phyloP scores from a whole-genome alignment of 2,113 vertebrate species.

The Formicarius rufipectus region DNA sequence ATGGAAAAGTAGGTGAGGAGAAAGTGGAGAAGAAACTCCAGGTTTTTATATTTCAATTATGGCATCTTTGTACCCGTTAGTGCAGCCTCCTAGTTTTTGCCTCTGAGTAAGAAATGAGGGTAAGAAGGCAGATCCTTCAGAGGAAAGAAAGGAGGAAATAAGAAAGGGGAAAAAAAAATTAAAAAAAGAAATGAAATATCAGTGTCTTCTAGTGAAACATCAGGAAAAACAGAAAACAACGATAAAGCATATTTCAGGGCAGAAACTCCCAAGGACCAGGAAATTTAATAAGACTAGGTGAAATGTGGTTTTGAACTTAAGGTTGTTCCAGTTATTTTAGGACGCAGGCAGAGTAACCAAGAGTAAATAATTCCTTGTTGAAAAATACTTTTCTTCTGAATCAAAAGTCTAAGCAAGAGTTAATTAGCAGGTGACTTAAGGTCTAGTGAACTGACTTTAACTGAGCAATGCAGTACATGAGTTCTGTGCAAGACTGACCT shows the following conservation, averaged over 20 bases:
- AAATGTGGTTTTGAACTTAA: not conserved
- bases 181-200: not conserved
- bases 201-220: not conserved
- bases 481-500: not conserved
- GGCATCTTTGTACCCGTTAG: not conserved
- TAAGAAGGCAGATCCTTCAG: not conserved
- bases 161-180: not conserved
- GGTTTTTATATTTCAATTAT: not conserved
- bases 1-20: not conserved
- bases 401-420: not conserved
- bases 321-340: not conserved
- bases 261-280: not conserved
- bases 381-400: not conserved
- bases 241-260: not conserved
- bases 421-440: not conserved
- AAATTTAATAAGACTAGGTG: not conserved
- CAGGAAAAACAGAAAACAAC: not conserved
- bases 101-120: not conserved
- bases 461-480: not conserved
- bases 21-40: not conserved
- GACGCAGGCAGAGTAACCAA: not conserved
- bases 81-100: not conserved
- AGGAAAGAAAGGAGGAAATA: not conserved
- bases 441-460: not conserved
- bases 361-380: not conserved